Conservation (phyloP, 2,797 vertebrate species). For the Cottoperca gobio region DNA sequence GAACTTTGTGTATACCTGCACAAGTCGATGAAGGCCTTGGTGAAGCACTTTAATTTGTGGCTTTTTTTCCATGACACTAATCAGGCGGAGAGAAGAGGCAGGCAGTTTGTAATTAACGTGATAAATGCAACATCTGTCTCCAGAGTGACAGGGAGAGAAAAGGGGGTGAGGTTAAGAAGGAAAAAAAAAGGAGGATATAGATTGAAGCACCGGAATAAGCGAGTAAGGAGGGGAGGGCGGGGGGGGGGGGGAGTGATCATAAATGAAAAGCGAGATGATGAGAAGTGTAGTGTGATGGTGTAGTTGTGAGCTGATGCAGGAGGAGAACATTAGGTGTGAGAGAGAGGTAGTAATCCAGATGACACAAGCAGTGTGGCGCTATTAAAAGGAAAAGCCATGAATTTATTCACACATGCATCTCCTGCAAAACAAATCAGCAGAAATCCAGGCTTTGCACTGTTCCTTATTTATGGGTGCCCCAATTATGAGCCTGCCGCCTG, state of each 20-base stretch:
- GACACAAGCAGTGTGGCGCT: conserved; percentile 26
- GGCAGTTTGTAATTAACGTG: conserved; percentile 67
- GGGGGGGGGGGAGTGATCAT: not conserved
- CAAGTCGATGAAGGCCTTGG: not conserved
- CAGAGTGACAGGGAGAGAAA: conserved; percentile 38
- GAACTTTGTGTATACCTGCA: not conserved
- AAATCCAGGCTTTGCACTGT: conserved; percentile 57
- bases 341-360: conserved; percentile 26
- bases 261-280: conserved; percentile 9
- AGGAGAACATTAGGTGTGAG: conserved; percentile 12
- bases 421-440: conserved; percentile 61
- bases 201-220: conserved; percentile 30
- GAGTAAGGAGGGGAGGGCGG: not conserved
- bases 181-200: conserved; percentile 33
- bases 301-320: conserved; percentile 12
- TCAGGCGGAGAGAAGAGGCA: conserved; percentile 43
- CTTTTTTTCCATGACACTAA: conserved; percentile 19
- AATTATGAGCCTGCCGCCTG: conserved; percentile 58
- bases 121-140: conserved; percentile 70
- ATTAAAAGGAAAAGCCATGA: conserved; percentile 59
- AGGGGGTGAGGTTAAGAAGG: conserved; percentile 16
- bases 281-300: conserved; percentile 11
- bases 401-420: conserved; percentile 53
- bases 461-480: conserved; percentile 68
- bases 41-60: conserved; percentile 13